Base-by-base conservation (phyloP, 1,140 invertebrate species). In the Anthonomus grandis region DNA sequence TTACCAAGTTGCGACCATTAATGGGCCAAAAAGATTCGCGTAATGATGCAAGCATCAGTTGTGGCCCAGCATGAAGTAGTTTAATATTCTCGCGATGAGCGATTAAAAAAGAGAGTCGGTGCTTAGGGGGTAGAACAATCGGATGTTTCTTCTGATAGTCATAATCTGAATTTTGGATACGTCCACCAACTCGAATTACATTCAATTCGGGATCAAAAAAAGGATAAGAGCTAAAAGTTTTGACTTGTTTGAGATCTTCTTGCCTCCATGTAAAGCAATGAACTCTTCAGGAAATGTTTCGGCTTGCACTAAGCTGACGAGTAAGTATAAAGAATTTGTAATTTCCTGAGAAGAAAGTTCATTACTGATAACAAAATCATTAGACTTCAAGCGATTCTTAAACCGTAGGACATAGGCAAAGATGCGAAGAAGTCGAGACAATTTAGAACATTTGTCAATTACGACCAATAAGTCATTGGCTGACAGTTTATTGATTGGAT, bases 111-210 rank as follows among this genome's bases (percentile, higher is more conserved):
- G 68, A 64, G 31, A 59, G 50, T 56, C 64, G 48, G 25, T 50
- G 15, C 34, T 57, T 60, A 12, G 21, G n/a, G 17, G 69, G 68
- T 19, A 76, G 37, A 2, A 74, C 15, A 17, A 72, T 66, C 4
- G 69, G 71, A 64, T 71, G 63, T 51, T 66, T 67, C 19, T 52
- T 54, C 18, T 67, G 49, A 38, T 55, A 41, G 36, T 67, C 4
- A 12, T 56, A 15, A 12, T 38, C 27, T 3, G 71, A 54, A 37
- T 74, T 49, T 15, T 53, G 44, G 1, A 77, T 25, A 49, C 75
- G 51, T 17, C 75, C 72, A 3, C 75, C 75, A 2, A 77, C 74
- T 15, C 74, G 60, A 38, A 78, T 27, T 13, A 75, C 27, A 4
- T 41, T 66, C 12, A 13, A 41, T 13, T 65, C 66, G 12, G 64